Percentiles rank a stretch among this genome's conserved stretches.
Conservation (phyloP, 2,888 invertebrate species). For the Dicycla oo region DNA sequence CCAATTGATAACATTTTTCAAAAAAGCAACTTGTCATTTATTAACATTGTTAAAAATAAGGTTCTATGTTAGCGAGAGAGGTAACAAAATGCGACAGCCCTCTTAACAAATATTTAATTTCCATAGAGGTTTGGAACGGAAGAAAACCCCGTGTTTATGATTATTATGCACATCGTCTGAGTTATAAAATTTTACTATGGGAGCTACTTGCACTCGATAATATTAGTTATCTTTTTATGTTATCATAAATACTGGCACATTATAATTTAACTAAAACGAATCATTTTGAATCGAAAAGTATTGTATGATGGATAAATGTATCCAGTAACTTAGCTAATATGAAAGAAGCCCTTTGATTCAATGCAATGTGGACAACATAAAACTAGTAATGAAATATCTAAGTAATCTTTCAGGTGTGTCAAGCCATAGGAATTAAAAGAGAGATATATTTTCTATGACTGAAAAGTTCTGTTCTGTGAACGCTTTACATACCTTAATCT, state of each 20-base stretch:
- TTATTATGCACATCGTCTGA: constrained; percentile 35
- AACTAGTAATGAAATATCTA: background rate
- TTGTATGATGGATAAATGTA: background rate
- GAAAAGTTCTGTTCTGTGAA: background rate
- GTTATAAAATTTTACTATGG: constrained; percentile 46
- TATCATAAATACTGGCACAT: constrained; percentile 5
- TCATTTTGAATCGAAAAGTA: background rate
- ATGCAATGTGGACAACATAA: background rate
- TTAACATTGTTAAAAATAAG: no score
- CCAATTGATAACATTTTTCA: no score
- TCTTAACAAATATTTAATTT: constrained; percentile 54
- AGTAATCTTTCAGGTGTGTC: background rate
- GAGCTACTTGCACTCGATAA: constrained; percentile 8
- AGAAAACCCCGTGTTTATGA: constrained; percentile 24
- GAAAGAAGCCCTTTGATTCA: background rate
- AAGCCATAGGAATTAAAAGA: background rate
- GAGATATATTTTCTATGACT: background rate
- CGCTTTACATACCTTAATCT: background rate
- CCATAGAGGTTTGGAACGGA: constrained; percentile 40
- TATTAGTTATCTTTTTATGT: background rate
- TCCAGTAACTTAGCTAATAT: background rate
- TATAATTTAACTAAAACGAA: background rate
- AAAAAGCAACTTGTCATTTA: no score
- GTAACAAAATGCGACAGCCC: no score
- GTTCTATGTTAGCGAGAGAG: no score